Conservation (phyloP, 2,888 invertebrate genomes). For the Eledona agricola region DNA sequence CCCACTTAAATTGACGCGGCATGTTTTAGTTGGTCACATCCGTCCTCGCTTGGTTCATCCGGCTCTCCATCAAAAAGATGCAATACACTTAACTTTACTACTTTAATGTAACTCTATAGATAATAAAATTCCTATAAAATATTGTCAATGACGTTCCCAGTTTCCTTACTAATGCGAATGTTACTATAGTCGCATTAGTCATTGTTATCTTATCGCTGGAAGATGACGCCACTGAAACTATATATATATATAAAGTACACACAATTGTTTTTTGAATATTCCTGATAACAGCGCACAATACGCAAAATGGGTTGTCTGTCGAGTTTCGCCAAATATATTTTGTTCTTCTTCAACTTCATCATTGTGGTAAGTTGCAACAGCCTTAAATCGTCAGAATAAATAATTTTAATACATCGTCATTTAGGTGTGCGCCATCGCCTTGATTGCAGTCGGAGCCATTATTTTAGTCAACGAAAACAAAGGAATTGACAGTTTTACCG, state of each 20-base stretch:
- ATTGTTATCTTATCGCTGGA: no score
- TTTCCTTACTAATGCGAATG: neutral
- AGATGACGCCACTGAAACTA: no score
- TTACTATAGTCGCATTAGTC: no score
- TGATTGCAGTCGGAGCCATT: conserved; percentile 39
- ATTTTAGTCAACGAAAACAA: conserved; percentile 30
- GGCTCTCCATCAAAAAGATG: conserved; percentile 24
- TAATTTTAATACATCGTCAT: no score
- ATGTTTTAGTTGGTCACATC: conserved; percentile 19
- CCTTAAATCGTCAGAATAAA: neutral
- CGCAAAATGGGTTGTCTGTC: conserved; percentile 40
- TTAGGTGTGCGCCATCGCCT: conserved; percentile 39
- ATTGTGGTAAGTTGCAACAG: conserved; percentile 45
- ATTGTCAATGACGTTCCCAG: neutral
- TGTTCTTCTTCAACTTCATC: conserved; percentile 43
- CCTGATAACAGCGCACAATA: neutral
- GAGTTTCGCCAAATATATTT: conserved; percentile 40
- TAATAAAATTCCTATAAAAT: conserved; percentile 1
- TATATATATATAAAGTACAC: conserved; percentile 3
- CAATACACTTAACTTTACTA: conserved; percentile 16
- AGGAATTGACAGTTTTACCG: conserved; percentile 32
- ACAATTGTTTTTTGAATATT: neutral
- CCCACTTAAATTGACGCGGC: neutral
- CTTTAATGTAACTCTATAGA: conserved; percentile 2
- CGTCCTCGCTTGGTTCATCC: conserved; percentile 29